phyloP scores from a whole-genome alignment of 1,140 invertebrate species.

The Diplogasteroides magnus region DNA sequence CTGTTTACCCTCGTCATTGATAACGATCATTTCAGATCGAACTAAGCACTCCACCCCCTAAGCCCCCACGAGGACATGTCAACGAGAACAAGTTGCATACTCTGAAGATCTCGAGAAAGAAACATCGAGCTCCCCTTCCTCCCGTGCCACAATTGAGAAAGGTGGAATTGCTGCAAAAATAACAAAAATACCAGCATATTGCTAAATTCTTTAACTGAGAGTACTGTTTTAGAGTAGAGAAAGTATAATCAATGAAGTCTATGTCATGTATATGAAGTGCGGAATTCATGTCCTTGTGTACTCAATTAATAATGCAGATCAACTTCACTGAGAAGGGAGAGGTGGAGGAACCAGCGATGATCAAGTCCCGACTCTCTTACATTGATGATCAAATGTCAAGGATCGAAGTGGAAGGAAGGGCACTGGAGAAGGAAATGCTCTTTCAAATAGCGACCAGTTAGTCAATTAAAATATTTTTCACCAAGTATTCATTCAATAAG shows the following conservation, averaged over 20 bases:
- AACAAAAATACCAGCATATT: not conserved
- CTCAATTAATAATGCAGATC: not conserved
- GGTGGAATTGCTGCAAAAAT: not conserved
- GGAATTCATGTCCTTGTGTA: too few species aligned
- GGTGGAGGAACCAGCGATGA: not conserved
- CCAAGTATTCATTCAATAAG: too few species aligned
- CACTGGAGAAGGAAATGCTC: slow-evolving; percentile 13
- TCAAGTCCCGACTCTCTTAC: not conserved
- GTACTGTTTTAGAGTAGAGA: too few species aligned
- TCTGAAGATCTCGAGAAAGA: not conserved
- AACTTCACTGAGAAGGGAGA: not conserved
- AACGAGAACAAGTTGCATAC: not conserved
- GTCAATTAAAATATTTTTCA: not conserved
- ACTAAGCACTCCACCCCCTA: not conserved
- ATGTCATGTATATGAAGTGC: too few species aligned
- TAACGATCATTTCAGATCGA: too few species aligned
- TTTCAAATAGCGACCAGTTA: slow-evolving; percentile 6
- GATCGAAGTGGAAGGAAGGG: slow-evolving; percentile 3
- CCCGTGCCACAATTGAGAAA: not conserved
- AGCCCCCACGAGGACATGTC: not conserved
- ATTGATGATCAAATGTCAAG: slow-evolving; percentile 4
- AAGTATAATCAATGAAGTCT: not conserved
- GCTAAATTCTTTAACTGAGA: not conserved
- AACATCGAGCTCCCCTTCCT: not conserved
- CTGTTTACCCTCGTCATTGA: too few species aligned